These are phyloP conservation scores for Nerophis ophidion DNA, from an alignment of 2,113 vertebrate species.

Conservation along the genomic window DNA sequence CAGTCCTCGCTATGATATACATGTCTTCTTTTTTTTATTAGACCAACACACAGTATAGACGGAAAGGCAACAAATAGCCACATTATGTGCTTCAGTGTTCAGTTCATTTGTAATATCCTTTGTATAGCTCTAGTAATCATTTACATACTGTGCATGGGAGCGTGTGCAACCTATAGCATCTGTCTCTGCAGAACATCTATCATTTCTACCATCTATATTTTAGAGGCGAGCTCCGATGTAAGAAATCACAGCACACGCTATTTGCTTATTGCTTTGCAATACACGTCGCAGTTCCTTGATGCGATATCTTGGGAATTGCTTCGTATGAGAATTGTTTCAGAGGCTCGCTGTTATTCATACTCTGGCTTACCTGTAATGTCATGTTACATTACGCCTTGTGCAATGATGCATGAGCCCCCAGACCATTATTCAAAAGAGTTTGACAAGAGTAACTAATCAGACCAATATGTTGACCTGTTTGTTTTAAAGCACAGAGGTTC, in stretches of 20 bases:
- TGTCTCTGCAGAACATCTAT: constrained; percentile 35
- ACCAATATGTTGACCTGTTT: constrained; percentile 1
- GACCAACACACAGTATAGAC: not conserved
- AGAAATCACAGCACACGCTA: constrained; percentile 29
- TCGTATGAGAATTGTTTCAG: constrained; percentile 35
- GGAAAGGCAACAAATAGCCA: too few relatives aligned
- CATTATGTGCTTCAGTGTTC: constrained; percentile 9
- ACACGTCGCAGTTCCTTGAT: constrained; percentile 29
- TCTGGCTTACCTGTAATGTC: constrained; percentile 20
- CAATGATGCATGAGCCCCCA: constrained; percentile 6
- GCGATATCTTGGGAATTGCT: constrained; percentile 50
- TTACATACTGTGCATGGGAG: constrained; percentile 18
- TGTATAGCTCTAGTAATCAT: constrained; percentile 18
- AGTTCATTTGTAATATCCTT: constrained; percentile 18
- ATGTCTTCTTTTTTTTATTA: too few relatives aligned
- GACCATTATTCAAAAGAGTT: constrained; percentile 40
- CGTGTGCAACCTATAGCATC: constrained; percentile 13
- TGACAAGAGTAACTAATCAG: constrained; percentile 2
- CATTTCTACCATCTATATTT: constrained; percentile 43
- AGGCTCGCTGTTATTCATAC: constrained; percentile 31
- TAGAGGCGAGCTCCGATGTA: constrained; percentile 22
- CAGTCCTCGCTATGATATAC: too few relatives aligned
- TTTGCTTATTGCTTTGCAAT: constrained; percentile 19
- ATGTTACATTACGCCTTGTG: constrained; percentile 38
- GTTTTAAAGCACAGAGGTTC: constrained; percentile 16